Percentiles rank a stretch among this genome's conserved stretches.
Evolutionary conservation across 2,113 vertebrate species (phyloP).

Genomic region (Empidonax alnorum): DNA sequence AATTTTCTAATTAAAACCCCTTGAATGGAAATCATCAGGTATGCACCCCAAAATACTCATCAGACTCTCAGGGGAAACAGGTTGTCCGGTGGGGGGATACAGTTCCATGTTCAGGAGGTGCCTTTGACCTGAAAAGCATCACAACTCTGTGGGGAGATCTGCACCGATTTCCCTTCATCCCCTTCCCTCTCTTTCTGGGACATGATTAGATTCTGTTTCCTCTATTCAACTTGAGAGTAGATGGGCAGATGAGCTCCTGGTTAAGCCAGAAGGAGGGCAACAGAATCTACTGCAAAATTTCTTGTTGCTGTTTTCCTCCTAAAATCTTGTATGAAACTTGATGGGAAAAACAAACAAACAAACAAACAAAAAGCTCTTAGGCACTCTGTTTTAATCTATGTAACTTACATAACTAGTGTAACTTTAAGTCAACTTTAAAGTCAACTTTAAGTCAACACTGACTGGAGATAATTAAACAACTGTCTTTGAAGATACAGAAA

Average conservation of each 20-base stretch:
- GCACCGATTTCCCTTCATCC: fast-evolving
- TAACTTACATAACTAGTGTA: neutral
- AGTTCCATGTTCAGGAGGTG: neutral
- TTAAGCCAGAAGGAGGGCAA: neutral
- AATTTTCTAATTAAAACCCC: neutral
- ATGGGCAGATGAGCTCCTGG: neutral
- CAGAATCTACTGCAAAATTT: neutral
- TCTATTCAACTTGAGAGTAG: neutral
- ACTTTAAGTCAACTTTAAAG: neutral
- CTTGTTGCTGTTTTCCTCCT: neutral
- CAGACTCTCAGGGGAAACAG: neutral
- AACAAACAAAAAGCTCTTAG: neutral
- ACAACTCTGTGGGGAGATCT: neutral
- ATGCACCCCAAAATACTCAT: neutral
- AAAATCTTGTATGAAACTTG: neutral
- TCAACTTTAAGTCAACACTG: neutral
- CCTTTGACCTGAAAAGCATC: neutral
- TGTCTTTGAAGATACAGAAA: neutral
- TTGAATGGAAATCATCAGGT: neutral
- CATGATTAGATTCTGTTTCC: neutral
- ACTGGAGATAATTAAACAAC: neutral
- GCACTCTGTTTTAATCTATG: neutral
- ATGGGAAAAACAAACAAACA: neutral
- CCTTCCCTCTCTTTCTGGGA: neutral
- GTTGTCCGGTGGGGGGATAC: neutral